These are phyloP conservation scores for Entelurus aequoreus DNA, from an alignment of 2,113 vertebrate genomes.

Conservation along the genomic window DNA sequence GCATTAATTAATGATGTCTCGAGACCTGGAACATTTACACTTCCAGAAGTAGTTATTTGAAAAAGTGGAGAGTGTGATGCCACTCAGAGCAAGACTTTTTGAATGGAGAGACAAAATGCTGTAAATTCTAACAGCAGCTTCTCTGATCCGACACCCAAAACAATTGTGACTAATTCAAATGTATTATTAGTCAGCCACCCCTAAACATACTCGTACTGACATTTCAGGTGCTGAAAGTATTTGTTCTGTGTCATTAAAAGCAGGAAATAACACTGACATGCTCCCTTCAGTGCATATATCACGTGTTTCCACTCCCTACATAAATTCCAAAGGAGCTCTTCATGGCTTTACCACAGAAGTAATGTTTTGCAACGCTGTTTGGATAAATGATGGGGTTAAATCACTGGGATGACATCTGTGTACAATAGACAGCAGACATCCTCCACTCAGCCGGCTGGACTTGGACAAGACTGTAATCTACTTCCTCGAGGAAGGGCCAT, in stretches of 20 bases:
- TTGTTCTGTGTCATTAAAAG: constrained; percentile 39
- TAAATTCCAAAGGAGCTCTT: constrained; percentile 41
- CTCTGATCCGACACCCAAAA: constrained; percentile 11
- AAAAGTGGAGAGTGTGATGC: too few relatives aligned
- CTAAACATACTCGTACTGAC: constrained; percentile 23
- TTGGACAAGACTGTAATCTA: background rate
- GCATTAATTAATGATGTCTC: too few relatives aligned
- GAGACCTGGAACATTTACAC: background rate
- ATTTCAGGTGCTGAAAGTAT: constrained; percentile 57
- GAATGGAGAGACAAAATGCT: constrained; percentile 27
- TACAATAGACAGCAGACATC: constrained; percentile 33
- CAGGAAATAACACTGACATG: constrained; percentile 29
- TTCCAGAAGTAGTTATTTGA: background rate
- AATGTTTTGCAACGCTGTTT: constrained; percentile 1
- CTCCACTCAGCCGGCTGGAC: background rate
- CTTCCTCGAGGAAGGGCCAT: constrained; percentile 38
- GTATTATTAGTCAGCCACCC: constrained; percentile 13
- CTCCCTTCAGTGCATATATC: constrained; percentile 30
- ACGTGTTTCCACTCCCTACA: constrained; percentile 37
- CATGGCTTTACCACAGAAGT: constrained; percentile 27
- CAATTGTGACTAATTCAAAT: background rate
- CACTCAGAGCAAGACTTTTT: constrained; percentile 12
- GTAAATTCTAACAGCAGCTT: constrained; percentile 22
- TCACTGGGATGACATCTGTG: constrained; percentile 26
- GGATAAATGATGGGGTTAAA: constrained; percentile 26